Base-by-base conservation (phyloP, 2,797 vertebrate species). In the Bryconaethiops microstoma region DNA sequence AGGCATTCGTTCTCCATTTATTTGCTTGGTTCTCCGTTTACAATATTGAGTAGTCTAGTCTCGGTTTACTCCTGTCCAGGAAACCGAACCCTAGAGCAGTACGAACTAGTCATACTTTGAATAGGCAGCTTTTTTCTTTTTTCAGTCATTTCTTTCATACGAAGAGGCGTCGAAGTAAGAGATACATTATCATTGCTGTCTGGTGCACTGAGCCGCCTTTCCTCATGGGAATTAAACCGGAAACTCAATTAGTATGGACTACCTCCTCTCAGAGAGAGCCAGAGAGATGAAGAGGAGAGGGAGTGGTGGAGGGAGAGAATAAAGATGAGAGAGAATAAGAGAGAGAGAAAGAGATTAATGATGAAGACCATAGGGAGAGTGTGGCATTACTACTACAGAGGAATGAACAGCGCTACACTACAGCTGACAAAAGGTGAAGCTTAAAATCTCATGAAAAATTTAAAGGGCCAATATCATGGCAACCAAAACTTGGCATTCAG, bases 141-240 rank as follows among this genome's bases (percentile, higher is more conserved):
- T 35, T 35, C 60, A 39, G 7, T 64, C 25, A 64, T 13, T 17
- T 65, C 4, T 52, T 40, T 52, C 21, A 69, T 57, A 21, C 35
- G 52, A 42, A 55, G 23, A 23, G 13, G 35, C 50, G 70, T 74
- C 78, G 70, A 4, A 4, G 29, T 54, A 17, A 2, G 9, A 45
- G 10, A n/a, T 35, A 52, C 8, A 48, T 42, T 57, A 23, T 76
- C 72, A 67, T 23, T 73, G 17, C 5, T 76, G 71, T 62, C 60
- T 76, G 72, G 54, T 50, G 77, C 52, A 75, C 64, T 40, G 59
- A 57, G 29, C 23, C 76, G 55, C 72, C 82, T 89, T 79, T 88
- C 87, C 74, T 89, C 39, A 42, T 57, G 74, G 63, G 83, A 80
- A 85, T 85, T 74, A 84, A 90, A 91, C 80, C 83, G 75, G 57